These are phyloP conservation scores for Callosobruchus maculatus DNA, from an alignment of 2,888 invertebrate species.

Conservation along the genomic window DNA sequence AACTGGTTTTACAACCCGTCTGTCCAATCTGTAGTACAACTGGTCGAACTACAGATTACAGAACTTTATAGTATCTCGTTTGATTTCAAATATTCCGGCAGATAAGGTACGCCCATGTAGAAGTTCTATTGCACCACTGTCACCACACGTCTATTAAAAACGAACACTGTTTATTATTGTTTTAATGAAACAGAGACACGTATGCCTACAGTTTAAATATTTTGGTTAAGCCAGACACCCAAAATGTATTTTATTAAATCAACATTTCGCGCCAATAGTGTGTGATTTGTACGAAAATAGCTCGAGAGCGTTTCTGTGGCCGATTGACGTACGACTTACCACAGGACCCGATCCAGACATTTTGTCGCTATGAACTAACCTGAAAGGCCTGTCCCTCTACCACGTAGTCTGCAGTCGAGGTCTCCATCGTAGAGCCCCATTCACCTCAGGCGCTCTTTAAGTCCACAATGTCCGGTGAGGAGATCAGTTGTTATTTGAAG, in stretches of 20 bases:
- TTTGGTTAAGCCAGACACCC: background rate
- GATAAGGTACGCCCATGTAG: background rate
- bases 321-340: background rate
- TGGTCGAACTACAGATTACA: too few relatives aligned
- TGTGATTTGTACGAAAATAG: constrained; percentile 2
- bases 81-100: too few relatives aligned
- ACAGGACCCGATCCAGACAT: background rate
- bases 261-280: background rate
- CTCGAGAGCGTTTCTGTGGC: background rate
- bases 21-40: too few relatives aligned
- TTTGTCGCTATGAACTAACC: background rate
- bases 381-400: too few relatives aligned
- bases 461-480: too few relatives aligned
- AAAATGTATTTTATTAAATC: background rate
- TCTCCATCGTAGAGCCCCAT: too few relatives aligned
- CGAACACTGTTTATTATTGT: background rate
- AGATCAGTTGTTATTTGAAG: too few relatives aligned
- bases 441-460: too few relatives aligned
- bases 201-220: background rate
- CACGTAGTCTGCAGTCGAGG: too few relatives aligned
- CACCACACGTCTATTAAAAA: background rate
- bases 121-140: background rate
- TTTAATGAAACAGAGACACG: background rate
- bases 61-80: too few relatives aligned
- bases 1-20: too few relatives aligned